Evolutionary conservation across 2,888 invertebrate genomes (phyloP).

Genomic region (Agrotis puta): DNA sequence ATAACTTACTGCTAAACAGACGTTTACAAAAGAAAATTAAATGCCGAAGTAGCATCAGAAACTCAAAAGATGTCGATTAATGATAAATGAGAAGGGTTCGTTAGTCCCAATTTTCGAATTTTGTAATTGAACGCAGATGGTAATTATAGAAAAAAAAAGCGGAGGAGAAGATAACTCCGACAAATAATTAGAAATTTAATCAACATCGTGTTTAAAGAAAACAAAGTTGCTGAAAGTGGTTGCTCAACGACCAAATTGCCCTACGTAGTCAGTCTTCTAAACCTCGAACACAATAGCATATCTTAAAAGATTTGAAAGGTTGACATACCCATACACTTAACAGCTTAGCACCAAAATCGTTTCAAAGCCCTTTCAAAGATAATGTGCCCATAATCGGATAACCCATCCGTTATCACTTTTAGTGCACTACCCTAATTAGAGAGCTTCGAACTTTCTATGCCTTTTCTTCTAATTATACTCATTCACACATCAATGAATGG

Average conservation of each 20-base stretch:
- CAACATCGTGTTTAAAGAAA: neutral
- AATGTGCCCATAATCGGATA: slow-evolving; percentile 59
- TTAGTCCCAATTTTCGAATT: neutral
- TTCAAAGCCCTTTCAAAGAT: slow-evolving; percentile 59
- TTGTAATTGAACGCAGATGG: neutral
- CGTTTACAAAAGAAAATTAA: slow-evolving; percentile 31
- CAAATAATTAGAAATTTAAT: neutral
- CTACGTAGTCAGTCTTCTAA: neutral
- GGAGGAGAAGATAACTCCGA: too few relatives aligned
- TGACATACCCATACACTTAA: slow-evolving; percentile 44
- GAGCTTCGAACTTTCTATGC: slow-evolving; percentile 65
- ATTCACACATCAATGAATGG: slow-evolving; percentile 64
- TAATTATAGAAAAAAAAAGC: neutral
- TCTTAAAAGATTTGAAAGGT: slow-evolving; percentile 41
- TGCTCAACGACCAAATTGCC: neutral
- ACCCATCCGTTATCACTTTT: slow-evolving; percentile 50
- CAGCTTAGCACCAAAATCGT: slow-evolving; percentile 49
- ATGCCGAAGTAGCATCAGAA: slow-evolving; percentile 2
- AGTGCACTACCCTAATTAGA: slow-evolving; percentile 55
- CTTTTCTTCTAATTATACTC: slow-evolving; percentile 66
- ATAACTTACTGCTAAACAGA: slow-evolving; percentile 9
- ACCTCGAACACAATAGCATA: slow-evolving; percentile 6
- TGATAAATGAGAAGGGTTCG: slow-evolving; percentile 8
- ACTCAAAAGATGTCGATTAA: neutral
- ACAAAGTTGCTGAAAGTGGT: neutral